A percentile compares a stretch with the other conserved stretches of the same genome.
These are phyloP conservation scores for Cercopithecus petaurista DNA, from an alignment of 2,797 vertebrate species.

Conservation along the genomic window DNA sequence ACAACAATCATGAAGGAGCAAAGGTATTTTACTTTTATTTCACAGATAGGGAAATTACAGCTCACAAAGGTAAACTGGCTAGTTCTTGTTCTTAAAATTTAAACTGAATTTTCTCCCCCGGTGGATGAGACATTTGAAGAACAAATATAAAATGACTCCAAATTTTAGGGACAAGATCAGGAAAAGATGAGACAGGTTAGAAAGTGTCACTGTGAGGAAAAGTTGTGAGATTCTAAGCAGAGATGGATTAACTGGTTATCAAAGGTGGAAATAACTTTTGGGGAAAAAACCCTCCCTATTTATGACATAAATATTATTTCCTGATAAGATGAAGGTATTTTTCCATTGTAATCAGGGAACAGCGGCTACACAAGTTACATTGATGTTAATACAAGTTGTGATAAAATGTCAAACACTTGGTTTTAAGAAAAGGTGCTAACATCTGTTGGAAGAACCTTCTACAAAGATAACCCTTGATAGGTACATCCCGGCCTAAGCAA, in stretches of 20 bases:
- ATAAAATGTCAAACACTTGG: background rate
- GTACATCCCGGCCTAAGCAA: background rate
- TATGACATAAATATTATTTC: background rate
- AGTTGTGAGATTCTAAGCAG: background rate
- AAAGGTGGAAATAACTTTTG: background rate
- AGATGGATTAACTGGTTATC: background rate
- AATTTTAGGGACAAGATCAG: background rate
- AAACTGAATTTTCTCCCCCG: background rate
- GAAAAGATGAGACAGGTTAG: background rate
- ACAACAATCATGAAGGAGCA: background rate
- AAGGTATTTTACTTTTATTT: constrained; percentile 25
- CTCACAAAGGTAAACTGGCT: background rate
- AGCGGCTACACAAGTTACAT: background rate
- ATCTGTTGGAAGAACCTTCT: background rate
- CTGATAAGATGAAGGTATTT: background rate
- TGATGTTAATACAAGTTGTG: background rate
- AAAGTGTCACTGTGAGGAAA: background rate
- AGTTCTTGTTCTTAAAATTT: background rate
- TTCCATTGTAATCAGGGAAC: background rate
- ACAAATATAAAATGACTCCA: background rate
- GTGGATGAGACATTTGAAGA: background rate
- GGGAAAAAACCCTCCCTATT: background rate
- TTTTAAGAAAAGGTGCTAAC: background rate
- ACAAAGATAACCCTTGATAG: background rate
- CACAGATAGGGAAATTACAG: background rate